phyloP scores from a whole-genome alignment of 2,797 vertebrate species.

The Myotis myotis region DNA sequence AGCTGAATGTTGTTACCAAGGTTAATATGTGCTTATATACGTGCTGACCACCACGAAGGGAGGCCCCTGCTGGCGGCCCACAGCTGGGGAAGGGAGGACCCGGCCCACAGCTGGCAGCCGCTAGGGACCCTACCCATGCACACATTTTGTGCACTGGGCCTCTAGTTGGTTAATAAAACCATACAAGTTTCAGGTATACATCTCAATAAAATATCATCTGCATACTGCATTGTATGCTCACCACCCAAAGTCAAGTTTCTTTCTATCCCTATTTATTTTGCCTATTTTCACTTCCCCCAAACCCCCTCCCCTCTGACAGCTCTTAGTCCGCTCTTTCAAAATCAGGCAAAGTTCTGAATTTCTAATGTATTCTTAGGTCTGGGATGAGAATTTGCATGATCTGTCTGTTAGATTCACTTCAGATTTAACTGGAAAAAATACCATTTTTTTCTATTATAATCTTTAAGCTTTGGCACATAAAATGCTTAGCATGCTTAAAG shows the following conservation, averaged over 20 bases:
- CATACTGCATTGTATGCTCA: not conserved
- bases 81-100: too few relatives aligned
- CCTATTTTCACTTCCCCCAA: not conserved
- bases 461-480: constrained; percentile 11
- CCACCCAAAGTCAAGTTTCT: not conserved
- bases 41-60: too few relatives aligned
- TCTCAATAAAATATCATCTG: not conserved
- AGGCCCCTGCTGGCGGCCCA: too few relatives aligned
- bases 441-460: constrained; percentile 22
- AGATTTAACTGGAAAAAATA: constrained; percentile 2
- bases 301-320: not conserved
- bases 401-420: not conserved
- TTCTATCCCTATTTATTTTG: not conserved
- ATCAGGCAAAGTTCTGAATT: not conserved
- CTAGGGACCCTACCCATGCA: too few relatives aligned
- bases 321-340: not conserved
- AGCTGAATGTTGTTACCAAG: not conserved
- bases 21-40: not conserved
- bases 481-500: not conserved
- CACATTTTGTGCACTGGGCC: too few relatives aligned
- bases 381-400: not conserved
- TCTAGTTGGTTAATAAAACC: not conserved
- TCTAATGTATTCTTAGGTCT: not conserved
- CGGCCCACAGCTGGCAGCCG: too few relatives aligned
- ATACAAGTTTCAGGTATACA: not conserved